Percentiles rank a stretch among this genome's conserved stretches.
These are phyloP conservation scores for Nasonia longicornis DNA, from an alignment of 1,140 invertebrate species.

Conservation along the genomic window DNA sequence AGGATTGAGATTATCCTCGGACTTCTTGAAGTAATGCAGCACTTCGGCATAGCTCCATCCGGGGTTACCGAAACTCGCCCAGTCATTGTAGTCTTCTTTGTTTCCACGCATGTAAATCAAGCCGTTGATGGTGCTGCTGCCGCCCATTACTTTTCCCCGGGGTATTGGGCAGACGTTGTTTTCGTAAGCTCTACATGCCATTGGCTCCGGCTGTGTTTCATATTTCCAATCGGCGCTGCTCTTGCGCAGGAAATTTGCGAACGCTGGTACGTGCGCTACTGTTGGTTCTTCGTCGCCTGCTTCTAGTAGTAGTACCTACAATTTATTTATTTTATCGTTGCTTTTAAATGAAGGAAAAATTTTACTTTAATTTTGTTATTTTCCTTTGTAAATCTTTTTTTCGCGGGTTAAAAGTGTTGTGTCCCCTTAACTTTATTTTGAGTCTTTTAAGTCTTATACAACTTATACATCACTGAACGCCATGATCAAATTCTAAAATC, in stretches of 20 bases:
- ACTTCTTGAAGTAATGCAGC: conserved; percentile 70
- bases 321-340: background rate
- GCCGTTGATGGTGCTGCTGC: conserved; percentile 4
- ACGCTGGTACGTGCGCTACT: background rate
- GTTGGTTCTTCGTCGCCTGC: conserved; percentile 20
- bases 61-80: conserved; percentile 66
- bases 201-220: background rate
- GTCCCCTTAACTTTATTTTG: too few relatives aligned
- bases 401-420: too few relatives aligned
- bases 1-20: conserved; percentile 55
- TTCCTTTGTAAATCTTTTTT: too few relatives aligned
- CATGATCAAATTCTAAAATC: too few relatives aligned
- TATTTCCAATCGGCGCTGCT: background rate
- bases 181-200: background rate
- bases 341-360: too few relatives aligned
- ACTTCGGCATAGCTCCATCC: conserved; percentile 74
- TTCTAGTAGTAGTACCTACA: conserved; percentile 22
- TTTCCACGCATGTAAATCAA: conserved; percentile 18
- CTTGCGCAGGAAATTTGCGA: background rate
- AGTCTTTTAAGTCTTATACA: too few relatives aligned
- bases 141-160: conserved; percentile 30
- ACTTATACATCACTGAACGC: too few relatives aligned
- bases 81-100: conserved; percentile 3
- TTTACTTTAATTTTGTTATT: too few relatives aligned
- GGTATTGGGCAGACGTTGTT: background rate